Percentiles rank a stretch among this genome's conserved stretches.
Evolutionary conservation across 1,140 invertebrate species (phyloP).

Genomic region (Saccostrea glomerata): DNA sequence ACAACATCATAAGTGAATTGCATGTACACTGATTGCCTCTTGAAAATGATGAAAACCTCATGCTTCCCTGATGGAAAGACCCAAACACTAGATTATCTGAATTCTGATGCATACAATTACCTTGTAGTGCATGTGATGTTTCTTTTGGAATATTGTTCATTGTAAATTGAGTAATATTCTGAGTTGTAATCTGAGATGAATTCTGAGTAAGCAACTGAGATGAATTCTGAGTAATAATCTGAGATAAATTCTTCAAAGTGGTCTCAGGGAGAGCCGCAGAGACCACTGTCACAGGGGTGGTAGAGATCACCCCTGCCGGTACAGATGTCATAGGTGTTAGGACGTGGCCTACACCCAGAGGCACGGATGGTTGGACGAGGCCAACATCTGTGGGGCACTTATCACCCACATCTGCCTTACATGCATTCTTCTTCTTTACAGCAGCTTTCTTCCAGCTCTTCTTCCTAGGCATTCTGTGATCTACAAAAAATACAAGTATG

Average conservation of each 20-base stretch:
- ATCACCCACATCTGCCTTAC: conserved; percentile 42
- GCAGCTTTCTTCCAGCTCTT: conserved; percentile 33
- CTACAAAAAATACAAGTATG: conserved; percentile 11
- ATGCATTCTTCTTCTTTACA: background rate
- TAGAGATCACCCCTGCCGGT: background rate
- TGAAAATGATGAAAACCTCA: conserved; percentile 34
- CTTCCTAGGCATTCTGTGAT: conserved; percentile 32
- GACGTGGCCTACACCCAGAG: conserved; percentile 42
- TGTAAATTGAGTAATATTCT: background rate
- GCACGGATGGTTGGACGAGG: conserved; percentile 35
- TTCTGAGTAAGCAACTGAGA: conserved; percentile 16
- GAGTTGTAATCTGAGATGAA: background rate
- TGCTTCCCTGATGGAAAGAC: conserved; percentile 17
- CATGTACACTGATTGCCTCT: conserved; percentile 54
- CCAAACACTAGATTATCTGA: conserved; percentile 30
- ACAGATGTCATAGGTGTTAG: conserved; percentile 44
- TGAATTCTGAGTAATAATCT: conserved; percentile 16
- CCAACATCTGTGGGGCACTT: conserved; percentile 32
- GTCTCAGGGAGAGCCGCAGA: too few relatives aligned
- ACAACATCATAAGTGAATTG: conserved; percentile 40
- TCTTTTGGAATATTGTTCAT: conserved; percentile 14
- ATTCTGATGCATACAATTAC: background rate
- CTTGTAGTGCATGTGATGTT: background rate
- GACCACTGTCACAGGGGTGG: too few relatives aligned
- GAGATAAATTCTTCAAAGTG: background rate